Conservation (phyloP, 2,113 vertebrate species). For the Passer domesticus region DNA sequence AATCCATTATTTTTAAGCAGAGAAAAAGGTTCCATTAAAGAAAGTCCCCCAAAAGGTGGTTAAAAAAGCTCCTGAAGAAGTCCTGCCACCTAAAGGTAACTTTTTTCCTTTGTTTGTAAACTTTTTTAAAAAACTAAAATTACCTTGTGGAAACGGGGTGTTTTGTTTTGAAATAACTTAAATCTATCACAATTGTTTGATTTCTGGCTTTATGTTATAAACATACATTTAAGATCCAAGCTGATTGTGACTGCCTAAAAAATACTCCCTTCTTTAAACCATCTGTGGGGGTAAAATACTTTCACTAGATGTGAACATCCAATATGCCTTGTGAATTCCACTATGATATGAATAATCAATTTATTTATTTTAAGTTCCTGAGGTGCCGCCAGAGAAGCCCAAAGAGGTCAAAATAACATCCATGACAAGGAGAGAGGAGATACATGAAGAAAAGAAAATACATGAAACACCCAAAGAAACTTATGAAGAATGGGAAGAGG, state of each 20-base stretch:
- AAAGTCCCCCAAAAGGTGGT: conserved; percentile 74
- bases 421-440: conserved; percentile 73
- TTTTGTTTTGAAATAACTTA: not conserved
- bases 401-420: conserved; percentile 78
- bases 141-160: not conserved
- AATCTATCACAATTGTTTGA: not conserved
- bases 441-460: conserved; percentile 64
- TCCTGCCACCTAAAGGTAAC: conserved; percentile 70
- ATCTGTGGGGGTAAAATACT: not conserved
- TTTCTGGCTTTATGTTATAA: not conserved
- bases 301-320: not conserved
- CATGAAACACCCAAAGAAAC: conserved; percentile 50
- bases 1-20: conserved; percentile 43
- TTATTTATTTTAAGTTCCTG: conserved; percentile 68
- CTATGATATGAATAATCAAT: not conserved
- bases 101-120: not conserved
- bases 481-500: conserved; percentile 80
- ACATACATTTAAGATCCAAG: not conserved
- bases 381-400: conserved; percentile 70
- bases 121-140: not conserved
- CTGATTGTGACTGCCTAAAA: not conserved
- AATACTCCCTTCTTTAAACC: not conserved
- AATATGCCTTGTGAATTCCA: not conserved
- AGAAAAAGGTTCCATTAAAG: conserved; percentile 69
- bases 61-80: conserved; percentile 71